A percentile compares a stretch with the other conserved stretches of the same genome.
Conservation (phyloP, 2,888 invertebrate genomes). For the Erpobdella octoculata region DNA sequence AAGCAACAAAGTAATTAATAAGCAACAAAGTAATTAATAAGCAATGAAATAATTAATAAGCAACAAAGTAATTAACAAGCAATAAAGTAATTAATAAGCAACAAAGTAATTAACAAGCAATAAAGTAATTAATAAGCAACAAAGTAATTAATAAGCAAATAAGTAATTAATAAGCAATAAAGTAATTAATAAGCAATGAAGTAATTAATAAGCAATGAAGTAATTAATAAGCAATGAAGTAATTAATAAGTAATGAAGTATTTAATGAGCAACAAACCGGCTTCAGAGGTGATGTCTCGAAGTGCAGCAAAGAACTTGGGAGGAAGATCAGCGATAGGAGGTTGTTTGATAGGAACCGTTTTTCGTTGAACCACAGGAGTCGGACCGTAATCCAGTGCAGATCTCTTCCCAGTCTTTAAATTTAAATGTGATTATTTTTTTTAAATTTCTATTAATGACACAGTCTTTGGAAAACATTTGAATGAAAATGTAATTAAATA, state of each 20-base stretch:
- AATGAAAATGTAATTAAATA: no score
- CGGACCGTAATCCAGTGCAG: constrained; percentile 17
- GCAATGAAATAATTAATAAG: no score
- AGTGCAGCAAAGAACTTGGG: constrained; percentile 60
- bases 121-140: not conserved
- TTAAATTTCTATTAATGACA: no score
- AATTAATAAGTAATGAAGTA: not conserved
- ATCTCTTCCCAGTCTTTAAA: not conserved
- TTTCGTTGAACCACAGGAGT: constrained; percentile 22
- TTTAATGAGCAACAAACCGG: constrained; percentile 70
- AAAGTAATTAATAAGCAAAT: not conserved
- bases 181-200: not conserved
- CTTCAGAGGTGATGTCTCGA: constrained; percentile 75
- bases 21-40: no score
- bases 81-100: not conserved
- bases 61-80: no score
- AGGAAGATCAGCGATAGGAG: constrained; percentile 44
- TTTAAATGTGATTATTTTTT: not conserved
- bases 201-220: not conserved
- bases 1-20: no score
- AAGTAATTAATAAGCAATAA: not conserved
- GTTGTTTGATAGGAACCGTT: constrained; percentile 9
- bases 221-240: not conserved
- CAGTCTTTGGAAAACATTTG: no score
- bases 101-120: not conserved